phyloP scores from a whole-genome alignment of 1,140 invertebrate species.

The Drosophila ironensis region DNA sequence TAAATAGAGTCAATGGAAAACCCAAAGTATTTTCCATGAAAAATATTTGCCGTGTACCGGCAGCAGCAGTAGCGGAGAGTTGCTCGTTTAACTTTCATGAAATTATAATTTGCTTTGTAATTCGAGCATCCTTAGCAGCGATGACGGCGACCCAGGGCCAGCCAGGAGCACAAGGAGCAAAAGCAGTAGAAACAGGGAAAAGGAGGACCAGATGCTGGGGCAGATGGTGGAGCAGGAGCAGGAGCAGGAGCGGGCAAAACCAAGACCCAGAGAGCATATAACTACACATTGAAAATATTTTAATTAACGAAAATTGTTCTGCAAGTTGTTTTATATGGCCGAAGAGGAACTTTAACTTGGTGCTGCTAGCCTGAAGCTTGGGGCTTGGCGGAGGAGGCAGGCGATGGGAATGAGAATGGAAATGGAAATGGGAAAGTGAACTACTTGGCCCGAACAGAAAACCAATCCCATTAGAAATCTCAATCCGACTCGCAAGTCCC shows the following conservation, averaged over 20 bases:
- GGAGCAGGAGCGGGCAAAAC: neutral
- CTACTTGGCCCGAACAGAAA: constrained; percentile 32
- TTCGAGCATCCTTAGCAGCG: constrained; percentile 74
- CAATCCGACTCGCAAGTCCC: constrained; percentile 57
- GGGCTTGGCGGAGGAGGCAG: neutral
- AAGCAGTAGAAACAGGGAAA: constrained; percentile 3
- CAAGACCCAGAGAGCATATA: constrained; percentile 35
- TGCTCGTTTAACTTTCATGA: constrained; percentile 81
- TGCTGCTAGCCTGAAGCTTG: neutral
- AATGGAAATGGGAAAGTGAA: neutral
- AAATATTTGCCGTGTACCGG: neutral
- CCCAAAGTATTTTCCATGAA: neutral
- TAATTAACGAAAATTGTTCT: constrained; percentile 80
- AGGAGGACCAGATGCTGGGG: neutral
- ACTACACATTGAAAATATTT: constrained; percentile 72
- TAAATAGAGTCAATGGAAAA: too few species aligned
- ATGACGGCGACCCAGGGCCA: constrained; percentile 41
- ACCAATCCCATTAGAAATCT: constrained; percentile 79
- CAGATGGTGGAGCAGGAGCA: neutral
- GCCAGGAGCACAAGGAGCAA: constrained; percentile 22
- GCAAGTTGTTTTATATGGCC: constrained; percentile 67
- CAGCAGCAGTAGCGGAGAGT: constrained; percentile 50
- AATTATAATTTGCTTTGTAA: constrained; percentile 81
- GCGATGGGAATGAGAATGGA: constrained; percentile 2
- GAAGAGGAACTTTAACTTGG: constrained; percentile 44